Percentiles rank a stretch among this genome's conserved stretches.
Evolutionary conservation across 2,888 invertebrate species (phyloP).

Genomic region (Eupsilia transversa): DNA sequence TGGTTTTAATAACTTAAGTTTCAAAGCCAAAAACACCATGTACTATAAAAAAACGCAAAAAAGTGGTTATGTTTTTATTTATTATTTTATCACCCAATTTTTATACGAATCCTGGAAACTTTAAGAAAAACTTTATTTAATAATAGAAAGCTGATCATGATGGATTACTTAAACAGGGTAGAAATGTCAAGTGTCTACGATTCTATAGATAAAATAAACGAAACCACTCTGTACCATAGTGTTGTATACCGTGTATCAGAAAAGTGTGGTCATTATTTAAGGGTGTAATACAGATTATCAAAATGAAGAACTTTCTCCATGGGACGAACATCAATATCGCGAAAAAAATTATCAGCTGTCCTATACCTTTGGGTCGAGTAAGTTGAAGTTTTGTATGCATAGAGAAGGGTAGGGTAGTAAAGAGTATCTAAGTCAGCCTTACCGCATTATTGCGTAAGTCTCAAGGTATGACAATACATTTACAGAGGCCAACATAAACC

Average conservation of each 20-base stretch:
- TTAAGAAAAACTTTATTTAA: background rate
- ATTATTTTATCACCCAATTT: background rate
- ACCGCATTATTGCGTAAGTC: slow-evolving; percentile 68
- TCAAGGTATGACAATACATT: slow-evolving; percentile 69
- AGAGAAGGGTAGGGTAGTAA: slow-evolving; percentile 15
- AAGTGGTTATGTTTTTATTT: background rate
- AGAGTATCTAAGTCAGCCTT: slow-evolving; percentile 20
- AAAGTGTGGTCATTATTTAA: background rate
- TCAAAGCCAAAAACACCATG: background rate
- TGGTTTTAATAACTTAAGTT: background rate
- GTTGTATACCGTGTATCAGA: background rate
- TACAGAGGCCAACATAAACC: slow-evolving; percentile 74
- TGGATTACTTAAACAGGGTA: background rate
- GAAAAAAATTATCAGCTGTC: background rate
- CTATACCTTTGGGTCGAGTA: background rate
- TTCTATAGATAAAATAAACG: background rate
- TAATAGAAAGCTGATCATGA: background rate
- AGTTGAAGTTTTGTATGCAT: no score
- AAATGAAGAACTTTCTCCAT: no score
- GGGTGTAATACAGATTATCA: background rate
- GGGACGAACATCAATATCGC: no score
- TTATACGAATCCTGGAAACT: background rate
- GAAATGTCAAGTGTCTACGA: background rate
- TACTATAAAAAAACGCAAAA: background rate
- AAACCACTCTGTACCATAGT: background rate